Conservation (phyloP, 1,140 invertebrate genomes). For the Calephelis nemesis region DNA sequence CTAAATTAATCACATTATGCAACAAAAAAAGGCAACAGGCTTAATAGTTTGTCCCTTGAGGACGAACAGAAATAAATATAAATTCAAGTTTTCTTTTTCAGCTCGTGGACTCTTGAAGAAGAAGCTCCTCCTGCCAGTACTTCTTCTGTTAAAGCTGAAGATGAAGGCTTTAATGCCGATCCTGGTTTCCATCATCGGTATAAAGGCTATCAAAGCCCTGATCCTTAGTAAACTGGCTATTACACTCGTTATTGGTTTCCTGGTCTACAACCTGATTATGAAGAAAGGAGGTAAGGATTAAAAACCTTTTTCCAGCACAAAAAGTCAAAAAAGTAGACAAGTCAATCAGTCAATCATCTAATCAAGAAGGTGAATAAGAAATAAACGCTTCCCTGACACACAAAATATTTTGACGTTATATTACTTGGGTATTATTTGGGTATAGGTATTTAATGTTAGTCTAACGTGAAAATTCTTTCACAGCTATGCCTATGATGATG, state of each 20-base stretch:
- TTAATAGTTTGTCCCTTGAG: background rate
- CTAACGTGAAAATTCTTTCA: slow-evolving; percentile 21
- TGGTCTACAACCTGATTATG: slow-evolving; percentile 87
- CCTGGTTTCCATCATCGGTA: slow-evolving; percentile 86
- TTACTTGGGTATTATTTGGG: no score
- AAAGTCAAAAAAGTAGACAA: background rate
- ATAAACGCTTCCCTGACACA: no score
- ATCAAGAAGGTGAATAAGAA: no score
- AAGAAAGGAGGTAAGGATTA: slow-evolving; percentile 80
- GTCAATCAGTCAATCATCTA: no score
- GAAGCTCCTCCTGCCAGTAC: slow-evolving; percentile 88
- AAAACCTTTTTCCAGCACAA: background rate
- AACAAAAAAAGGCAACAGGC: no score
- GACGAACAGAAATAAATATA: background rate
- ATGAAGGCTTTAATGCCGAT: slow-evolving; percentile 91
- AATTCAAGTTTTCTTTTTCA: slow-evolving; percentile 51
- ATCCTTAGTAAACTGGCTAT: slow-evolving; percentile 90
- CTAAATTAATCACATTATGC: no score
- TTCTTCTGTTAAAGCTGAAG: slow-evolving; percentile 89
- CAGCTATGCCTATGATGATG: slow-evolving; percentile 88
- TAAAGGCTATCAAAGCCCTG: slow-evolving; percentile 90
- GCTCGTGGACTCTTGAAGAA: slow-evolving; percentile 86
- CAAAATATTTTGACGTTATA: no score
- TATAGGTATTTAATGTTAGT: background rate
- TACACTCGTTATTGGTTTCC: slow-evolving; percentile 87